A percentile compares a stretch with the other conserved stretches of the same genome.
Evolutionary conservation across 2,113 vertebrate genomes (phyloP).

Genomic region (Scatophagus argus): DNA sequence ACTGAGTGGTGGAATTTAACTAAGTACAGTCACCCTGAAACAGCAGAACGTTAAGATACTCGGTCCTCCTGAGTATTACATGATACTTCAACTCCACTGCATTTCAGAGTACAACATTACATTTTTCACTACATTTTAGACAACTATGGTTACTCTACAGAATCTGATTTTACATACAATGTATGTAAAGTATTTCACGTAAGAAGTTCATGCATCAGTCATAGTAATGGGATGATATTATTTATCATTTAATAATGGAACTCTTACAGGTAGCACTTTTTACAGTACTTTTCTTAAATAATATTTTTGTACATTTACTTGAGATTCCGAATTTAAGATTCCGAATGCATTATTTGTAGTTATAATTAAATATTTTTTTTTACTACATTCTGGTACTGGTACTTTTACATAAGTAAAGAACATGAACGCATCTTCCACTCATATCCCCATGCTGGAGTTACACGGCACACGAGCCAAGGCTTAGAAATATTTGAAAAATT

Average conservation of each 20-base stretch:
- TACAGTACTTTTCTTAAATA: background rate
- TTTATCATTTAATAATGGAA: background rate
- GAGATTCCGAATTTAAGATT: too few species aligned
- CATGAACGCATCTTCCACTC: background rate
- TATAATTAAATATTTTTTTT: background rate
- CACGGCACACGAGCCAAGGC: conserved; percentile 7
- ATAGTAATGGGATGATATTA: background rate
- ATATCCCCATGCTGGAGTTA: background rate
- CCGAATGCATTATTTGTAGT: background rate
- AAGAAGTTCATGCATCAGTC: background rate
- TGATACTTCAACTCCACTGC: background rate
- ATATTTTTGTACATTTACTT: background rate
- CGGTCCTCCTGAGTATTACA: background rate
- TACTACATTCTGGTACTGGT: background rate
- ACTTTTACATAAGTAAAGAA: background rate
- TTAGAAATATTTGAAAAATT: conserved; percentile 16
- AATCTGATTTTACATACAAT: background rate
- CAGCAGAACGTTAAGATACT: background rate
- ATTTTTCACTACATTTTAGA: background rate
- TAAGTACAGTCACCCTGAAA: background rate
- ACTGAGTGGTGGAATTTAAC: background rate
- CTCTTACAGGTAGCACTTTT: background rate
- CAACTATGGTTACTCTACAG: background rate
- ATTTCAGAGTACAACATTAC: background rate
- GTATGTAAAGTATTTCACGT: too few species aligned